phyloP scores from a whole-genome alignment of 1,140 invertebrate species.

The Homalodisca vitripennis region DNA sequence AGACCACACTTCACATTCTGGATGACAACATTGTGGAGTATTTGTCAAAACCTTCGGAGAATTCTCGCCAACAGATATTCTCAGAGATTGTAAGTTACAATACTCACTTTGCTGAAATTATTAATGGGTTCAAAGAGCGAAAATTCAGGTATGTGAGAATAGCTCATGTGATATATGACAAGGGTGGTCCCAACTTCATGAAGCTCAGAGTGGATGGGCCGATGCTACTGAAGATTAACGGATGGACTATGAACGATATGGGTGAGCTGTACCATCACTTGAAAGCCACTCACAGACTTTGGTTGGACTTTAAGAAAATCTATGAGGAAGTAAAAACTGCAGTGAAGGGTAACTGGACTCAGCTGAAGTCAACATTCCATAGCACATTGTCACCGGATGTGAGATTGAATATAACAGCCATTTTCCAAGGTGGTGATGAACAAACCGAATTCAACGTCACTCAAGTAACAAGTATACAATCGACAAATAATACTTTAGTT shows the following conservation, averaged over 20 bases:
- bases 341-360: slow-evolving; percentile 6
- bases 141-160: slow-evolving; percentile 10
- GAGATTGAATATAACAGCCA: background rate
- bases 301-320: background rate
- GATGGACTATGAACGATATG: background rate
- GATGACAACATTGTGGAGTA: slow-evolving; percentile 14
- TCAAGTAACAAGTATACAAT: background rate
- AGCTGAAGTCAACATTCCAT: background rate
- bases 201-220: background rate
- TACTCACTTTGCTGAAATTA: slow-evolving; percentile 5
- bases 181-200: slow-evolving; percentile 12
- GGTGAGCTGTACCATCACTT: slow-evolving; percentile 3
- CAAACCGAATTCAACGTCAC: background rate
- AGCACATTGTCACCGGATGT: background rate
- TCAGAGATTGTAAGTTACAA: slow-evolving; percentile 2
- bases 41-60: background rate
- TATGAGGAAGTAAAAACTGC: slow-evolving; percentile 17
- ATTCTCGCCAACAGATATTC: background rate
- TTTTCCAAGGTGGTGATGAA: background rate
- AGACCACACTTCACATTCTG: slow-evolving; percentile 6
- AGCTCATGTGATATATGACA: slow-evolving; percentile 18
- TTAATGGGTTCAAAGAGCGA: slow-evolving; percentile 2
- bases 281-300: background rate
- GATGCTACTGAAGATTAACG: background rate
- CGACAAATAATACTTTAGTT: background rate